Conservation (phyloP, 2,888 invertebrate genomes). For the Drosophila limbata region DNA sequence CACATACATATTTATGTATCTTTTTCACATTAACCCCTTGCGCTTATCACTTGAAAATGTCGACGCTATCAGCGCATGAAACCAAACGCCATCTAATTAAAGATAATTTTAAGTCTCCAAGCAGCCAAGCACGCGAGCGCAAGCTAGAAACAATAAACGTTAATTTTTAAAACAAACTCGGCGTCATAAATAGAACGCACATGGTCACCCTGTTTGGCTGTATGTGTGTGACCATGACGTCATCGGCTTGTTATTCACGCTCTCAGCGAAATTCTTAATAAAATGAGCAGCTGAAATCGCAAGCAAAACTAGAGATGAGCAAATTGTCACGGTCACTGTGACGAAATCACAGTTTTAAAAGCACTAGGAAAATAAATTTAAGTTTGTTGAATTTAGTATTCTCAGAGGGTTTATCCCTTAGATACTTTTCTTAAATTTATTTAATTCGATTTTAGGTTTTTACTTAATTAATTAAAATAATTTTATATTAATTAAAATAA, state of each 20-base stretch:
- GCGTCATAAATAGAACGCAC: conserved; percentile 34
- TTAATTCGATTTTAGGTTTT: no score
- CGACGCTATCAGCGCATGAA: conserved; percentile 3
- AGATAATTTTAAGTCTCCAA: conserved; percentile 6
- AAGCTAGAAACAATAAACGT: conserved; percentile 20
- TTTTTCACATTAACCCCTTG: conserved; percentile 5
- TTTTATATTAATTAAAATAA: no score
- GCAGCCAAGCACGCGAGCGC: conserved; percentile 6
- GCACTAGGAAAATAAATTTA: background rate
- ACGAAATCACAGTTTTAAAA: conserved; percentile 3
- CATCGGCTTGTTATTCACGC: conserved; percentile 68
- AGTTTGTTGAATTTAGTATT: background rate
- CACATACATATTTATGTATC: background rate
- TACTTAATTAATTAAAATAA: no score
- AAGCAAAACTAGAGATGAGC: conserved; percentile 37
- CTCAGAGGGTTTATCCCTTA: no score
- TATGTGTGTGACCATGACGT: conserved; percentile 59
- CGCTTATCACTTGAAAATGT: conserved; percentile 14
- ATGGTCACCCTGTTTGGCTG: conserved; percentile 22
- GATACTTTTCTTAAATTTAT: no score
- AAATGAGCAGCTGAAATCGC: conserved; percentile 35
- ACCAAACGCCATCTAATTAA: conserved; percentile 12
- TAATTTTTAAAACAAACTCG: conserved; percentile 23
- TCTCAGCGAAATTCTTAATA: conserved; percentile 51
- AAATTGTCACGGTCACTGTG: conserved; percentile 18